Evolutionary conservation across 1,140 invertebrate species (phyloP).

Genomic region (Protaetia brevitarsis): DNA sequence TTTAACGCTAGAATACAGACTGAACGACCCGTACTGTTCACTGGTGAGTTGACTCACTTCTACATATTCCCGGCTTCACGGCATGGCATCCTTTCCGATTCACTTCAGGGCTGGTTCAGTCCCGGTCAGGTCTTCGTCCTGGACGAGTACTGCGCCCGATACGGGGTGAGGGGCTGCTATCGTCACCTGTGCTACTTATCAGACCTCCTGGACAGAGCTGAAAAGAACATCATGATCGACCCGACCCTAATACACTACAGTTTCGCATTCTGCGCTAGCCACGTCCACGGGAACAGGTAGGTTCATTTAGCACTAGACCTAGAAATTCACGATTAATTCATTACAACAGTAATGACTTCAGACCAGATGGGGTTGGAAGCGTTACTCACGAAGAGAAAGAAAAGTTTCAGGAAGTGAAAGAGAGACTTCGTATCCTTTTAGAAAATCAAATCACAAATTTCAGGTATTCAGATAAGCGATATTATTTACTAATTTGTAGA

Average conservation of each 20-base stretch:
- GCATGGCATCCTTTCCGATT: slow-evolving; percentile 23
- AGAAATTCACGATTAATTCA: slow-evolving; percentile 41
- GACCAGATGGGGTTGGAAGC: slow-evolving; percentile 96
- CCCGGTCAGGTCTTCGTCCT: slow-evolving; percentile 97
- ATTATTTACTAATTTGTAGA: too few relatives aligned
- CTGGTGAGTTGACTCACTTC: slow-evolving; percentile 69
- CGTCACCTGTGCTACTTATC: slow-evolving; percentile 95
- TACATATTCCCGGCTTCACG: background rate
- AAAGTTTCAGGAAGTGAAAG: slow-evolving; percentile 96
- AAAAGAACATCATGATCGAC: slow-evolving; percentile 94
- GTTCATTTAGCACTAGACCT: slow-evolving; percentile 33
- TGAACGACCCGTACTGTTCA: slow-evolving; percentile 96
- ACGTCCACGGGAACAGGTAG: slow-evolving; percentile 96
- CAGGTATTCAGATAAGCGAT: slow-evolving; percentile 63
- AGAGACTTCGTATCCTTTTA: slow-evolving; percentile 84
- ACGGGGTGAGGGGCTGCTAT: slow-evolving; percentile 95
- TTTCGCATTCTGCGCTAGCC: slow-evolving; percentile 98
- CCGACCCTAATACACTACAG: slow-evolving; percentile 98
- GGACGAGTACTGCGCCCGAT: slow-evolving; percentile 97
- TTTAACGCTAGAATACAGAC: slow-evolving; percentile 88
- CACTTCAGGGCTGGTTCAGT: slow-evolving; percentile 93
- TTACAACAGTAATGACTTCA: slow-evolving; percentile 55
- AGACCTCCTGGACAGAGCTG: slow-evolving; percentile 92
- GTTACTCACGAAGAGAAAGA: slow-evolving; percentile 97
- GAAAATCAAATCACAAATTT: slow-evolving; percentile 99